A percentile compares a stretch with the other conserved stretches of the same genome.
These are phyloP conservation scores for Homarus gammarus DNA, from an alignment of 2,888 invertebrate genomes.

Conservation along the genomic window DNA sequence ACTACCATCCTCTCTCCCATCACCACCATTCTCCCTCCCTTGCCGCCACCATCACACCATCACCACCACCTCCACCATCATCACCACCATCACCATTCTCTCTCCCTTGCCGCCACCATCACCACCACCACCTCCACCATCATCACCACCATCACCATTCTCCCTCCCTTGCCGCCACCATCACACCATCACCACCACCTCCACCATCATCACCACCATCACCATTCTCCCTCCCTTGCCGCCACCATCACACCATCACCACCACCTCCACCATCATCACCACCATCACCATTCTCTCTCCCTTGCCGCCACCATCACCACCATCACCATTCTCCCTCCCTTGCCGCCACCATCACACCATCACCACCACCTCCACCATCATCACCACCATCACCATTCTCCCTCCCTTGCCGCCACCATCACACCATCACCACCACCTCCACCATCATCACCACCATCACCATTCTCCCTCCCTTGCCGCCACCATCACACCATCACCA, in stretches of 20 bases:
- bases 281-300: neutral
- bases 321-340: neutral
- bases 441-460: neutral
- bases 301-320: too few relatives aligned
- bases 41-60: constrained; percentile 13
- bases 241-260: neutral
- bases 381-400: neutral
- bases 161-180: too few relatives aligned
- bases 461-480: too few relatives aligned
- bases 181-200: too few relatives aligned
- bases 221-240: neutral
- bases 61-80: too few relatives aligned
- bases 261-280: neutral
- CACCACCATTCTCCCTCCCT: too few relatives aligned
- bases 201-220: neutral
- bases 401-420: neutral
- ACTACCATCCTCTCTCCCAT: neutral
- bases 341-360: constrained; percentile 8
- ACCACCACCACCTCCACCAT: neutral
- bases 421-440: too few relatives aligned
- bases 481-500: too few relatives aligned
- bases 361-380: too few relatives aligned
- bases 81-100: neutral
- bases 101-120: neutral
- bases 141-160: neutral